Conservation (phyloP, 2,797 vertebrate species). For the Argyrosomus regius region DNA sequence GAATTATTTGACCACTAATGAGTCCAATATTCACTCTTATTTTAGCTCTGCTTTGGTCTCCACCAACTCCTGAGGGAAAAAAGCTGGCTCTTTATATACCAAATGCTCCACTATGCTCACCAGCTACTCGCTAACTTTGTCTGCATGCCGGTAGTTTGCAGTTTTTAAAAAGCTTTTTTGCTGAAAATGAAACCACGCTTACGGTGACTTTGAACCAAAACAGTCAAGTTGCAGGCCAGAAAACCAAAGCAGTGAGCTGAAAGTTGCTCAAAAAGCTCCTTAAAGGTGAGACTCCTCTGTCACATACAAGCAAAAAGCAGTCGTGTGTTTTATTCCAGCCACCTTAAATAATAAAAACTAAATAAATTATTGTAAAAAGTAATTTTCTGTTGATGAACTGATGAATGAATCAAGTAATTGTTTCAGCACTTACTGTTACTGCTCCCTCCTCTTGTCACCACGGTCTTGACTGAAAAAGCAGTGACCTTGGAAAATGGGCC, state of each 20-base stretch:
- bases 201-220: neutral
- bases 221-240: neutral
- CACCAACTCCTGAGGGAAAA: neutral
- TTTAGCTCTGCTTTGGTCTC: constrained; percentile 10
- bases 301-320: neutral
- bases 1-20: neutral
- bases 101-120: neutral
- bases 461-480: neutral
- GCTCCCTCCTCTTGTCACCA: neutral
- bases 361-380: neutral
- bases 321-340: neutral
- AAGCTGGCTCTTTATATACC: neutral
- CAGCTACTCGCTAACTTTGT: neutral
- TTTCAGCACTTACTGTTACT: neutral
- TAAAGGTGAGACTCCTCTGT: too few species aligned
- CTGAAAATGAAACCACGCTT: neutral
- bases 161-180: neutral
- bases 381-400: neutral
- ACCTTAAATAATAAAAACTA: neutral
- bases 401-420: neutral
- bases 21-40: neutral
- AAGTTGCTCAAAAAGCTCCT: too few species aligned
- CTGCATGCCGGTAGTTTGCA: neutral
- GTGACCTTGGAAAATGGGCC: constrained; percentile 1
- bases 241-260: neutral